Evolutionary conservation across 2,113 vertebrate genomes (phyloP).

Genomic region (Cyprinodon brontotheroides): DNA sequence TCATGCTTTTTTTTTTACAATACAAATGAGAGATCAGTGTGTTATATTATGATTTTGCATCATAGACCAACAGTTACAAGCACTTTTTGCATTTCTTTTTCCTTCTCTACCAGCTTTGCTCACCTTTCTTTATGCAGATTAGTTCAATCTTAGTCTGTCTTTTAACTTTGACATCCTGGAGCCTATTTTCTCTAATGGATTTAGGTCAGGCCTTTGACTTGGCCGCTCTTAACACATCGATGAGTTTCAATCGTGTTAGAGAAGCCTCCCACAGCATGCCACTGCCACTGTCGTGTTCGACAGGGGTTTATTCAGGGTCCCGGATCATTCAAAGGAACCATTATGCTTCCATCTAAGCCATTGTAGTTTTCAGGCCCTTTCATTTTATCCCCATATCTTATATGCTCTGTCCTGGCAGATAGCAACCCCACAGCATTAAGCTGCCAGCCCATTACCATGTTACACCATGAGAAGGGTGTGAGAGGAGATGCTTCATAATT

Average conservation of each 20-base stretch:
- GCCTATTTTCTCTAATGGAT: neutral
- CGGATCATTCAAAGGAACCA: neutral
- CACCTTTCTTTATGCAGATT: neutral
- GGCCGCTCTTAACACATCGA: neutral
- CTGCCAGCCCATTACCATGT: neutral
- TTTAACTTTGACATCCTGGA: neutral
- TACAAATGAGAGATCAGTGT: neutral
- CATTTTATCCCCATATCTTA: neutral
- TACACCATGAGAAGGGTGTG: neutral
- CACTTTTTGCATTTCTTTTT: neutral
- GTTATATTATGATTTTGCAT: neutral
- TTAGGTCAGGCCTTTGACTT: neutral
- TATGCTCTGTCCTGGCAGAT: no score
- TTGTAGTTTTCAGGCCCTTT: neutral
- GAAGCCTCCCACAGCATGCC: neutral
- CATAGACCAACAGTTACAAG: neutral
- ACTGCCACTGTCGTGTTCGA: neutral
- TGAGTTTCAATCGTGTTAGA: neutral
- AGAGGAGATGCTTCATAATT: no score
- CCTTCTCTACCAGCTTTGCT: neutral
- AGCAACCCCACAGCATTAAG: no score
- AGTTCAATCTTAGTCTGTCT: neutral
- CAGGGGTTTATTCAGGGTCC: neutral
- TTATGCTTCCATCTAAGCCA: neutral
- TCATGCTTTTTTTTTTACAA: neutral